Evolutionary conservation across 2,113 vertebrate genomes (phyloP).

Genomic region (Serinus canaria): DNA sequence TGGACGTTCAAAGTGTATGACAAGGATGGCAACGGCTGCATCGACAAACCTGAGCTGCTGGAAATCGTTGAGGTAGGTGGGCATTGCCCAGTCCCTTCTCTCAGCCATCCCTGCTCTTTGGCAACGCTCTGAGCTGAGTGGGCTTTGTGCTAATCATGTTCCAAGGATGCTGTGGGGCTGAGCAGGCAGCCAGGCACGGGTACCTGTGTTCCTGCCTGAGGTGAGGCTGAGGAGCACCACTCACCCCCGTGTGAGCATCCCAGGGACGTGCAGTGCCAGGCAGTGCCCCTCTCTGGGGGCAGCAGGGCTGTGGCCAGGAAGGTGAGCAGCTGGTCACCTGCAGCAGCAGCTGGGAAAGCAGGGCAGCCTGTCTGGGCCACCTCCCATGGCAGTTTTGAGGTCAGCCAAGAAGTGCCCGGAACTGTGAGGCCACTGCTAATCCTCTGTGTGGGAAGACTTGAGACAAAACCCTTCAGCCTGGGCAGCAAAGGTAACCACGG

Average conservation of each 20-base stretch:
- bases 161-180: not conserved
- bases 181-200: not conserved
- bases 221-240: not conserved
- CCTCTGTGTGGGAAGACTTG: not conserved
- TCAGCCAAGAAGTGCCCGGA: slow-evolving; percentile 7
- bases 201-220: not conserved
- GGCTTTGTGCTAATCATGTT: not conserved
- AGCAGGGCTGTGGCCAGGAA: not conserved
- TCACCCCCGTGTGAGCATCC: rapidly evolving
- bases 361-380: not conserved
- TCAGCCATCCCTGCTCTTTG: slow-evolving; percentile 1
- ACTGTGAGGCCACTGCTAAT: slow-evolving; percentile 13
- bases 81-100: not conserved
- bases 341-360: not conserved
- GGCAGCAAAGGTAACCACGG: not conserved
- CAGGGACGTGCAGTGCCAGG: rapidly evolving
- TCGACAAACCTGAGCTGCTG: slow-evolving; percentile 90
- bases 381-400: not conserved
- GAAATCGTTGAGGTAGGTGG: slow-evolving; percentile 90
- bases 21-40: slow-evolving; percentile 93
- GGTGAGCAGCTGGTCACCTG: not conserved
- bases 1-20: slow-evolving; percentile 98
- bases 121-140: not conserved
- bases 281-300: not conserved
- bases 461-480: not conserved